Base-by-base conservation (phyloP, 2,888 invertebrate species). In the Synergus umbraculus region DNA sequence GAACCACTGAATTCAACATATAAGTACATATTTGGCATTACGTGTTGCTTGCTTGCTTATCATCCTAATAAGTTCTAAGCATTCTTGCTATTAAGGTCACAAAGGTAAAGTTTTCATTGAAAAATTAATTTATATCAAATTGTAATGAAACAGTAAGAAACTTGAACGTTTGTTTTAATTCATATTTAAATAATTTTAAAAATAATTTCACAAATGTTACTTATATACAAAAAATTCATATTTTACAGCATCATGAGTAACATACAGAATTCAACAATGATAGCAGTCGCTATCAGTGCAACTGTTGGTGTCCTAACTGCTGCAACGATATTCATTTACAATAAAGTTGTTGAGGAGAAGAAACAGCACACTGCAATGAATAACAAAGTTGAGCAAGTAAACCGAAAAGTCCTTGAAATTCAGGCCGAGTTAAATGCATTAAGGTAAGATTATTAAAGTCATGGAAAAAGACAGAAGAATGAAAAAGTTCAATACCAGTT, bases 291-390 rank as follows among this genome's bases (percentile, higher is more conserved):
- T 29, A 83, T 92, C 29, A 89, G 91, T 13, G 90, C 91, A 77
- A 88, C 91, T 54, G 87, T 91, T 67, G 91, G 91, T 22, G 87
- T 91, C 49, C 83, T 91, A 65, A 88, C 90, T 66, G 90, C 88
- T 63, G 91, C 90, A 73, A 85, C 89, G 79, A 85, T 90, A 64
- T 87, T 91, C 41, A 87, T 92, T 79, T 91, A 90, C 78, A 88
- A 90, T 29, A 90, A 86, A 86, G 83, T 90, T 66, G 78, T 88
- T 49, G 88, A 78, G 44, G 79, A 83, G 82, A 83, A 85, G 44
- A 85, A 87, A 60, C 86, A 89, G 77, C 86, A 87, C 10, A 76
- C 78, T 9, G 81, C 81, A 76, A 87, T 87, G 80, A 84, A 86
- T 37, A 85, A 82, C 63, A 89, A 89, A 78, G 82, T 90, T 58